Conservation (phyloP, 2,797 vertebrate genomes). For the Otus scops region DNA sequence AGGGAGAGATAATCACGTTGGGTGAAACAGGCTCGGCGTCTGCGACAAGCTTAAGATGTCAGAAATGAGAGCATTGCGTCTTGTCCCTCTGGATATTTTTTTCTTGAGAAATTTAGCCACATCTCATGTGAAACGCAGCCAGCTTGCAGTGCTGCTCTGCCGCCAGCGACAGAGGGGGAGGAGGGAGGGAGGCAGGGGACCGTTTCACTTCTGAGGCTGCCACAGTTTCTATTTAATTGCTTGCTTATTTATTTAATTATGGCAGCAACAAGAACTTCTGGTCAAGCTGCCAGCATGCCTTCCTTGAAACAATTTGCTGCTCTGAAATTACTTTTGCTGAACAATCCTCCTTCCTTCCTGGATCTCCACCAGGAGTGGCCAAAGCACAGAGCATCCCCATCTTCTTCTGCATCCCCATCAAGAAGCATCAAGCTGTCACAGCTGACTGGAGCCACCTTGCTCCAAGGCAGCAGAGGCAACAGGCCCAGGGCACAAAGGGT, state of each 20-base stretch:
- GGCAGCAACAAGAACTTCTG: not conserved
- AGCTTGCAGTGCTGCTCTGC: not conserved
- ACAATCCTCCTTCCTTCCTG: not conserved
- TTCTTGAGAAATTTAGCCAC: slow-evolving; percentile 10
- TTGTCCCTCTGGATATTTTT: slow-evolving; percentile 3
- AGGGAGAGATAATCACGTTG: not conserved
- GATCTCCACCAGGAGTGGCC: not conserved
- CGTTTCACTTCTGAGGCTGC: not conserved
- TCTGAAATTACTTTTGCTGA: not conserved
- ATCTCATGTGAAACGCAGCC: not conserved
- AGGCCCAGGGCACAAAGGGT: not conserved
- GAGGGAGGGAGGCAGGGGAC: not conserved
- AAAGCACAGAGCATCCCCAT: not conserved
- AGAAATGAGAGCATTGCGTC: not conserved
- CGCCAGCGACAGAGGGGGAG: not conserved
- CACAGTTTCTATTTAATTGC: not conserved
- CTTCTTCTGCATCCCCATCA: not conserved
- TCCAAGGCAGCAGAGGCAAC: not conserved
- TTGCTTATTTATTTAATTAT: slow-evolving; percentile 6
- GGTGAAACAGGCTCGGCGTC: slow-evolving; percentile 9
- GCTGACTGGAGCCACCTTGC: not conserved
- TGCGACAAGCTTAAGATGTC: slow-evolving; percentile 29
- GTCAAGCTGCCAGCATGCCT: not conserved
- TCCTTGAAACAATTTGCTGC: not conserved
- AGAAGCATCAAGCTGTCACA: not conserved